A percentile compares a stretch with the other conserved stretches of the same genome.
Evolutionary conservation across 2,113 vertebrate species (phyloP).

Genomic region (Ammodytes marinus): DNA sequence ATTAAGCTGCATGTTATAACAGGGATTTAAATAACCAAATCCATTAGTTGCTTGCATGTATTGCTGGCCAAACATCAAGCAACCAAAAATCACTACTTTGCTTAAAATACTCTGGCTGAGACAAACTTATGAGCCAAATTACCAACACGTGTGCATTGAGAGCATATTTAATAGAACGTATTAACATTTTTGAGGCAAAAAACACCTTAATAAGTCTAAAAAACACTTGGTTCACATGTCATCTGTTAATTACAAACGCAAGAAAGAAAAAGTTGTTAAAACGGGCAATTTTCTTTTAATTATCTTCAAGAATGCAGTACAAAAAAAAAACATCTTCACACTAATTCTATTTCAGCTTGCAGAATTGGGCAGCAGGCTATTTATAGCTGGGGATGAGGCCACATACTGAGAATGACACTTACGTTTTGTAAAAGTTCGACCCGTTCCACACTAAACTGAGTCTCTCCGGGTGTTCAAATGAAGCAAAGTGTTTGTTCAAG

Average conservation of each 20-base stretch:
- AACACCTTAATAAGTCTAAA: not conserved
- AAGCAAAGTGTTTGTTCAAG: not conserved
- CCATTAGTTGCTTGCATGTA: not conserved
- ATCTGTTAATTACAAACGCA: not conserved
- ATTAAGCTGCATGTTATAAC: constrained; percentile 19
- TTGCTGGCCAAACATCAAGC: constrained; percentile 9
- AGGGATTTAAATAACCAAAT: not conserved
- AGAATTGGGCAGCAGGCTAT: not conserved
- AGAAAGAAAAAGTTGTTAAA: not conserved
- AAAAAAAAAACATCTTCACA: not conserved
- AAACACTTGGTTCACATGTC: not conserved
- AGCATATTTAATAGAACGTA: not conserved
- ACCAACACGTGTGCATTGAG: not conserved
- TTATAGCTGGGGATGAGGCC: no score
- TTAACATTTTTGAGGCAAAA: not conserved
- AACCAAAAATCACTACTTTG: constrained; percentile 6
- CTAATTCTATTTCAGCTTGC: not conserved
- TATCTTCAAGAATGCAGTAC: not conserved
- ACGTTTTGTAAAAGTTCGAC: not conserved
- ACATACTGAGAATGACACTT: not conserved
- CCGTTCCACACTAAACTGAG: not conserved
- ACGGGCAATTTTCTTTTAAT: not conserved
- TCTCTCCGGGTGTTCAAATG: not conserved
- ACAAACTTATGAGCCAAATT: not conserved
- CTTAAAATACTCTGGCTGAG: constrained; percentile 5